A percentile compares a stretch with the other conserved stretches of the same genome.
These are phyloP conservation scores for Mola mola DNA, from an alignment of 2,113 vertebrate genomes.

Conservation along the genomic window DNA sequence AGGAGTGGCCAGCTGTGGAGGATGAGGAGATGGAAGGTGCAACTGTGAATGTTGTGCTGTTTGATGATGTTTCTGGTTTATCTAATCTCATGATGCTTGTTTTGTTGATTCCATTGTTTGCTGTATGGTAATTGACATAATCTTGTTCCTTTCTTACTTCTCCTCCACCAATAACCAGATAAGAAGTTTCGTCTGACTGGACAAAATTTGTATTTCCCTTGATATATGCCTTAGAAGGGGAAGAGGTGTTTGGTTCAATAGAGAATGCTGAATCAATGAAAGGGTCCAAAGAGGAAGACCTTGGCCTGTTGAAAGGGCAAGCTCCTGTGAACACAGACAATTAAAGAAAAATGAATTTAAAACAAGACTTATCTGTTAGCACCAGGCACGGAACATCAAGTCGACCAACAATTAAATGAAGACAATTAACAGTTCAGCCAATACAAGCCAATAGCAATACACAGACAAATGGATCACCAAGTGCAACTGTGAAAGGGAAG, in stretches of 20 bases:
- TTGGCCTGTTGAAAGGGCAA: slow-evolving; percentile 59
- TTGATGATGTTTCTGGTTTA: slow-evolving; percentile 66
- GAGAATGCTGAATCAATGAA: slow-evolving; percentile 67
- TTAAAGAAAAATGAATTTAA: slow-evolving; percentile 17
- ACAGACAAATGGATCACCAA: slow-evolving; percentile 91
- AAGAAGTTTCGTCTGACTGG: slow-evolving; percentile 67
- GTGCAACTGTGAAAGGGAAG: slow-evolving; percentile 83
- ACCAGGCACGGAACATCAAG: slow-evolving; percentile 50
- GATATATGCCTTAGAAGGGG: slow-evolving; percentile 43
- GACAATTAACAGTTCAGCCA: slow-evolving; percentile 65
- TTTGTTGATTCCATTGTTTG: slow-evolving; percentile 36
- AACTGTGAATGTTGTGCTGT: slow-evolving; percentile 58
- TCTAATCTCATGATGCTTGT: slow-evolving; percentile 40
- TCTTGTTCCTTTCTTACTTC: slow-evolving; percentile 54
- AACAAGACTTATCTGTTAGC: background rate
- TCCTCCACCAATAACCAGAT: slow-evolving; percentile 69
- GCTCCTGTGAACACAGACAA: slow-evolving; percentile 72
- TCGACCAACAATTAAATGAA: slow-evolving; percentile 44
- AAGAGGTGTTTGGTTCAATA: slow-evolving; percentile 27
- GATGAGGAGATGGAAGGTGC: slow-evolving; percentile 64
- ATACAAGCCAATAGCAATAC: slow-evolving; percentile 79
- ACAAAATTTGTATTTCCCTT: slow-evolving; percentile 33
- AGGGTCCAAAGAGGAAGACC: slow-evolving; percentile 78
- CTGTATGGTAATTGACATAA: slow-evolving; percentile 61
- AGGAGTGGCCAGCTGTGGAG: slow-evolving; percentile 51